Evolutionary conservation across 2,797 vertebrate species (phyloP), one percentile per base, ranked within the genome.

Genomic region (Parauchenoglanis punctatus): DNA sequence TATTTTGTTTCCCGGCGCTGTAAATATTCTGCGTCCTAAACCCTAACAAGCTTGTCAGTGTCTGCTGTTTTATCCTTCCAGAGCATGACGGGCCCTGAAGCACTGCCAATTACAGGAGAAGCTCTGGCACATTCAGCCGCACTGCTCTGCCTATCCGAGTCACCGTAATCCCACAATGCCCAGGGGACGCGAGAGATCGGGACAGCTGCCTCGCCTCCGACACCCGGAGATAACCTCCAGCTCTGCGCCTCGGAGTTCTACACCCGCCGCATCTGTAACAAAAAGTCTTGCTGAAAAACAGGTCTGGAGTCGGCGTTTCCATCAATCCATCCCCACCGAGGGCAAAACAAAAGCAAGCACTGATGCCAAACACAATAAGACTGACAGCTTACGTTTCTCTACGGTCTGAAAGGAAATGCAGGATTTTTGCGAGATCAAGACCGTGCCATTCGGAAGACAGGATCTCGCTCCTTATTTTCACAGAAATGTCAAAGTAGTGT

Each of bases 31-130:
- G 25, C 73, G 85, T 65, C 44, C 68, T 81, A 78, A 85, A 83
- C 73, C 63, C 83, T 89, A 90, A 90, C 87, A 89, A 90, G 91
- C 91, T 89, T 75, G 84, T 77, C 84, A 35, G 28, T 31, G 73
- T 65, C 84, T 77, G 87, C 83, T 20, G 44, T 77, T 88, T 77
- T 82, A 85, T 84, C 73, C 81, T 88, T 86, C 85, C 83, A 86
- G 87, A 87, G 89, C 82, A 46, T 81, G 89, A 85, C 82, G 12
- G 70, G 89, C 86, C 88, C 89, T 89, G 87, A 87, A 89, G 85
- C 87, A 58, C 87, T 91, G 90, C 91, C 90, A 91, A 92, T 91
- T 91, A 91, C 88, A 88, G 72, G 84, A 86, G 87, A 91, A 85
- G 87, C 88, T 49, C 25, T 83, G 86, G 49, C 67, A 77, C 88